Base-by-base conservation (phyloP, 2,113 vertebrate genomes). In the Pholis gunnellus region DNA sequence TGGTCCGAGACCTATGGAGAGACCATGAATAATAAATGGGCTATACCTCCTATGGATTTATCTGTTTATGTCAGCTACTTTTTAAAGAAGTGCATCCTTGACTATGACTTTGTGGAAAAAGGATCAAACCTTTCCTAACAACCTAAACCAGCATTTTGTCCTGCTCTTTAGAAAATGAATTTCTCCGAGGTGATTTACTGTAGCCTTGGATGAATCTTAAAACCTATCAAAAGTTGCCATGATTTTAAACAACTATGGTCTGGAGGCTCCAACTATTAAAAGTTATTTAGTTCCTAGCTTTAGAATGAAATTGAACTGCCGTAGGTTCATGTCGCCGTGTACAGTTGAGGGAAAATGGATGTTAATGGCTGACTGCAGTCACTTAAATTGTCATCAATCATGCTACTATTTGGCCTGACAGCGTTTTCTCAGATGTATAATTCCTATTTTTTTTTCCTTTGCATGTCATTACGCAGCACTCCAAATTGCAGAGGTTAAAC, bases 21-120 rank as follows among this genome's bases (percentile, higher is more conserved):
- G 27, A 1, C 13, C 65, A 81, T 91, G 52, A 82, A 91, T 90
- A 85, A 92, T 87, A 65, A 4, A 93, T 87, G 69, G 0, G 8
- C 20, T 68, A 10, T 25, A 13, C 52, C 40, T 79, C 73, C 60
- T 85, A 89, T 82, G 75, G 65, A 80, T 87, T 25, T 38, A 60
- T 77, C 42, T 56, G 40, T 52, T 83, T 36, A 63, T 70, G 69
- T 56, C 10, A 2, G 27, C 15, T 66, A 40, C 31, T 56, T n/a
- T 34, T 50, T 10, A 75, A 82, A 72, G 72, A 56, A 77, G 40
- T 40, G 0, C 31, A 44, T 56, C 7, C 1, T 18, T 78, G 60
- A 82, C 75, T 52, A 10, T 71, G 59, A 67, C 57, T 66, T 56
- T n/a, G 9, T 50, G 13, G 65, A 34, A 38, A 25, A n/a, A 64